Evolutionary conservation across 2,113 vertebrate species (phyloP), one percentile per base, ranked within the genome.

Genomic region (Daboia siamensis): DNA sequence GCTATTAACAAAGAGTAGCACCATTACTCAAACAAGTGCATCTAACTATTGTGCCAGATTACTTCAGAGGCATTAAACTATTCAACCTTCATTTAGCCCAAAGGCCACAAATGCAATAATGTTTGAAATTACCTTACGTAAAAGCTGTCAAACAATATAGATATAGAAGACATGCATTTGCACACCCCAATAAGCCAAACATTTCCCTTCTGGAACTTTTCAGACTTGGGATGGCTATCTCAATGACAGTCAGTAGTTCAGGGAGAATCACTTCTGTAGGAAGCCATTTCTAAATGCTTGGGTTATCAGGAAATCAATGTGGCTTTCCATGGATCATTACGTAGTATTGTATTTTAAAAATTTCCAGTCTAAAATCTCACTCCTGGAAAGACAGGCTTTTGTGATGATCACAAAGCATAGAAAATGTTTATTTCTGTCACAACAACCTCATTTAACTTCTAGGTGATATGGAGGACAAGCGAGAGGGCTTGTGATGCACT

Each of bases 31-130:
- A 87, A 93, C 93, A 93, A 92, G 10, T 91, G 0, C 4, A 89
- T 59, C 59, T 57, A 87, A 51, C 29, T 92, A 15, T 87, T 94
- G 33, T 11, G 10, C 92, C 90, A 29, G 26, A 89, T 93, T 93
- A 4, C 44, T 94, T 92, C 74, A 90, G 80, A 90, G 80, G 44
- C 92, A 96, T 87, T 10, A 92, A 94, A 91, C 0, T 15, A 90
- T 91, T 92, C 92, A 91, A 59, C n/a, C 6, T 92, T 20, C 7
- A 93, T 95, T 88, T 64, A 92, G 13, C 20, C 86, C 17, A 88
- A 55, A 48, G 61, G 90, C 80, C 94, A 57, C 10, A 95, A 94
- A 92, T 48, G 15, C 74, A 91, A 93, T 69, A 89, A 94, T 88
- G 44, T 64, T 92, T 87, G 87, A 92, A 61, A 8, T 90, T 93